Conservation (phyloP, 2,888 invertebrate species). For the Mellilla xanthometata region DNA sequence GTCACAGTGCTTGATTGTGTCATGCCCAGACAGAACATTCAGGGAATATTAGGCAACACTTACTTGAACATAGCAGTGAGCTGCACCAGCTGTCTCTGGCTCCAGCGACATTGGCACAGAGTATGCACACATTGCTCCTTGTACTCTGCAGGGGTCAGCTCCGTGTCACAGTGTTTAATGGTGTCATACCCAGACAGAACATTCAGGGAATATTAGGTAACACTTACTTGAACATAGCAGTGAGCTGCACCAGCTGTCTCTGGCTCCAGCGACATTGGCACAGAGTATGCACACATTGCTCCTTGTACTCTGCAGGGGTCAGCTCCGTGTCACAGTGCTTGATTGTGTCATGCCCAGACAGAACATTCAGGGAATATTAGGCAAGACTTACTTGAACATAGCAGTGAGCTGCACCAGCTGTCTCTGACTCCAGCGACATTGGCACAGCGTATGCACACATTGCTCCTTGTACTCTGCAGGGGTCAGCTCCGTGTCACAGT, state of each 20-base stretch:
- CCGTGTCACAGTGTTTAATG: slow-evolving; percentile 81
- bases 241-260: slow-evolving; percentile 82
- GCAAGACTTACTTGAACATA: slow-evolving; percentile 89
- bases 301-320: slow-evolving; percentile 83
- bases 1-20: slow-evolving; percentile 80
- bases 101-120: slow-evolving; percentile 84
- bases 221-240: slow-evolving; percentile 88
- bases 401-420: slow-evolving; percentile 84
- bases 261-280: slow-evolving; percentile 84
- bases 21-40: slow-evolving; percentile 80
- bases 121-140: slow-evolving; percentile 83
- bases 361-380: slow-evolving; percentile 84
- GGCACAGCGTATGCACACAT: slow-evolving; percentile 83
- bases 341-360: slow-evolving; percentile 77
- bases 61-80: slow-evolving; percentile 87
- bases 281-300: slow-evolving; percentile 81
- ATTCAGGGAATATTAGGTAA: slow-evolving; percentile 85
- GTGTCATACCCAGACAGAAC: slow-evolving; percentile 78
- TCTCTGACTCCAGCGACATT: slow-evolving; percentile 81
- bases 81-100: slow-evolving; percentile 81
- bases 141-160: slow-evolving; percentile 83
- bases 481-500: slow-evolving; percentile 82
- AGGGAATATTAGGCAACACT: too few species aligned
- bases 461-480: slow-evolving; percentile 83
- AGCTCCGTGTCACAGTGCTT: slow-evolving; percentile 83